Conservation (phyloP, 1,140 invertebrate species). For the Brachionus paranguensis region DNA sequence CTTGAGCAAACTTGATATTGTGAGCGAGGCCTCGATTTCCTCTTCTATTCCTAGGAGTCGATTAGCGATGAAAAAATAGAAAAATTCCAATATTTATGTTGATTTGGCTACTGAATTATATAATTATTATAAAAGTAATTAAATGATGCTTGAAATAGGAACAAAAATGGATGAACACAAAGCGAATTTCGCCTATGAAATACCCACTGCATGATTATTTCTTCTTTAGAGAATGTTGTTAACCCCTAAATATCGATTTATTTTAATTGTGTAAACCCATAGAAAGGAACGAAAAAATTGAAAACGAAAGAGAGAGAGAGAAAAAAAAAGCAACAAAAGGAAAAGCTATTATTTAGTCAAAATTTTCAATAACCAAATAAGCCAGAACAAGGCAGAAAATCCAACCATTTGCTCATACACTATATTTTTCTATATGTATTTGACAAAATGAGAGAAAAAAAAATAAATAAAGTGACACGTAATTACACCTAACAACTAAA, state of each 20-base stretch:
- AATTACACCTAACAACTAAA: slow-evolving; percentile 38
- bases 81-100: slow-evolving; percentile 30
- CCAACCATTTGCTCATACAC: slow-evolving; percentile 5
- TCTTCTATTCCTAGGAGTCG: neutral
- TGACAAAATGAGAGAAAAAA: slow-evolving; percentile 10
- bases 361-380: slow-evolving; percentile 28
- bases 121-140: slow-evolving; percentile 18
- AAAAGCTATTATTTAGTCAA: slow-evolving; percentile 20
- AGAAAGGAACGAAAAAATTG: neutral
- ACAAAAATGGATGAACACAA: neutral
- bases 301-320: neutral
- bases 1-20: neutral
- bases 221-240: slow-evolving; percentile 11
- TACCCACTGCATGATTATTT: slow-evolving; percentile 29
- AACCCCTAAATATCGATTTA: slow-evolving; percentile 27
- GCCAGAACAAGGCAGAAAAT: slow-evolving; percentile 2
- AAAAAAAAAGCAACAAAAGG: slow-evolving; percentile 20
- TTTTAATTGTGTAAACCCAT: slow-evolving; percentile 20
- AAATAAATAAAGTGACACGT: slow-evolving; percentile 31
- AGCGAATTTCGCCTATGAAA: neutral
- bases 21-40: neutral
- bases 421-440: slow-evolving; percentile 33
- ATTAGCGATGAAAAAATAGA: neutral
- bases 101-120: slow-evolving; percentile 26
- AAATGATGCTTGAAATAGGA: slow-evolving; percentile 26